Percentiles rank a stretch among this genome's conserved stretches.
phyloP scores from a whole-genome alignment of 2,113 vertebrate species.

The Prietella phreatophila region DNA sequence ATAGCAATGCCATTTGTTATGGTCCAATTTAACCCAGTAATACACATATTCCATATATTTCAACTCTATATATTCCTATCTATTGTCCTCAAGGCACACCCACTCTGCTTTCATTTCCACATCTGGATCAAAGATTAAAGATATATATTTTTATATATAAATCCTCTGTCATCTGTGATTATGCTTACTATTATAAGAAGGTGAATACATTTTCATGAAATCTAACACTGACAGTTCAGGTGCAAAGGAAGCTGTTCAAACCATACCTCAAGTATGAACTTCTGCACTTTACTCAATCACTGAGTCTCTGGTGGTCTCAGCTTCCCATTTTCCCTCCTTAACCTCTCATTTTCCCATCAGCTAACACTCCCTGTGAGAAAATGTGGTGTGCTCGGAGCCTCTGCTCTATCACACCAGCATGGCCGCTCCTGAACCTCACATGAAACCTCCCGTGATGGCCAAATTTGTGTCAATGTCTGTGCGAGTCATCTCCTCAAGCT shows the following conservation, averaged over 20 bases:
- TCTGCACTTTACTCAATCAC: conserved; percentile 52
- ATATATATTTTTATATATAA: background rate
- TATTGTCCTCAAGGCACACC: background rate
- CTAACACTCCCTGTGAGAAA: conserved; percentile 51
- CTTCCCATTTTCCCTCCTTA: conserved; percentile 33
- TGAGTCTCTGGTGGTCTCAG: conserved; percentile 33
- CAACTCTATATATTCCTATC: background rate
- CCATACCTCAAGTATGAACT: background rate
- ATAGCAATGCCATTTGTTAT: background rate
- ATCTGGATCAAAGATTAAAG: background rate
- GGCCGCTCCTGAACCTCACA: background rate
- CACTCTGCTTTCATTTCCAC: background rate
- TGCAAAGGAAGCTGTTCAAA: background rate
- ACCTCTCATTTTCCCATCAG: conserved; percentile 23
- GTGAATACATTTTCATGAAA: background rate
- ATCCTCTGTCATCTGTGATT: background rate
- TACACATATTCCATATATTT: background rate
- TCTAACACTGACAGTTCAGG: background rate
- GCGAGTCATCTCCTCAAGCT: background rate
- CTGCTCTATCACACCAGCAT: background rate
- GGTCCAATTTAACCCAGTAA: background rate
- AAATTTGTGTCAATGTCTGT: conserved; percentile 29
- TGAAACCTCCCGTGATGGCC: conserved; percentile 3
- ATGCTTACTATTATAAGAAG: background rate
- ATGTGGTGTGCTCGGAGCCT: background rate